Conservation (phyloP, 1,140 invertebrate genomes). For the Scylla paramamosain region DNA sequence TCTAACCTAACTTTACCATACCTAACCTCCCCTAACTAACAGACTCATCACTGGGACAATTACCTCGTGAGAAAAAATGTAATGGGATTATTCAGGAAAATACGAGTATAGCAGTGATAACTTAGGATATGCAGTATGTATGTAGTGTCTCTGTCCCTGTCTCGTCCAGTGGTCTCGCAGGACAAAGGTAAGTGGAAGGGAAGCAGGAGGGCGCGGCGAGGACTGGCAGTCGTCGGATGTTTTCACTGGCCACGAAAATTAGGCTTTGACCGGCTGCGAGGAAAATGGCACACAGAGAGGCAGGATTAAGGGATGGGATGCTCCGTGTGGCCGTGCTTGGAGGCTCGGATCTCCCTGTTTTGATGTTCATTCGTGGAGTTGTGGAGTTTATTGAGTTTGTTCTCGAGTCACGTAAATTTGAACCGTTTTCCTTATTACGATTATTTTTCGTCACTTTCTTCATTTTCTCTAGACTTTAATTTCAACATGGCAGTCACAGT, state of each 20-base stretch:
- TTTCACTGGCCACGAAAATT: neutral
- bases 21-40: too few relatives aligned
- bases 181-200: neutral
- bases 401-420: neutral
- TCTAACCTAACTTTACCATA: too few relatives aligned
- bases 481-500: too few relatives aligned
- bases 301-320: slow-evolving; percentile 18
- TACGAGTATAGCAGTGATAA: too few relatives aligned
- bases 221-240: neutral
- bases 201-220: neutral
- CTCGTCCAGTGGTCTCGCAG: too few relatives aligned
- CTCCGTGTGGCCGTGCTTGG: neutral
- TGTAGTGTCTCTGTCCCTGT: too few relatives aligned
- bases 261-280: neutral
- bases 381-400: slow-evolving; percentile 1
- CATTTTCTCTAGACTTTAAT: too few relatives aligned
- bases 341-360: neutral
- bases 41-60: too few relatives aligned
- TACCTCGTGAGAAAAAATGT: too few relatives aligned
- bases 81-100: too few relatives aligned
- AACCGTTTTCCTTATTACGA: neutral
- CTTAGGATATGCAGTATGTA: too few relatives aligned
- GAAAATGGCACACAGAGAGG: neutral
- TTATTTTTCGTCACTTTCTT: too few relatives aligned
- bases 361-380: neutral